Evolutionary conservation across 1,140 invertebrate genomes (phyloP).

Genomic region (Telenomus remus): DNA sequence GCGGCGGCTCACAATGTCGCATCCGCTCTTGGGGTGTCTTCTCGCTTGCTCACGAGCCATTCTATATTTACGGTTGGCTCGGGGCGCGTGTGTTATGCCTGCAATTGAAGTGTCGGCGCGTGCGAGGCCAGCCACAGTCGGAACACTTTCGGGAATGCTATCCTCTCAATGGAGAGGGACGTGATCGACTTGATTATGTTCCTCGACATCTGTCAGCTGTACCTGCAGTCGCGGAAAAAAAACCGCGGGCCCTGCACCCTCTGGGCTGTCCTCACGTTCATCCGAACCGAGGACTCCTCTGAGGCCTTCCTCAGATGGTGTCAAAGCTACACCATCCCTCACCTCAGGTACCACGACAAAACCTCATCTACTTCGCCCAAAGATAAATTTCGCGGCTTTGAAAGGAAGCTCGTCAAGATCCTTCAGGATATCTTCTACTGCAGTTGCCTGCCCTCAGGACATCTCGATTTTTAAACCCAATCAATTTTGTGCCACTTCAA

Average conservation of each 20-base stretch:
- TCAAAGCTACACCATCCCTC: constrained; percentile 59
- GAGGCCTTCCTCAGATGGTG: constrained; percentile 66
- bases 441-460: constrained; percentile 60
- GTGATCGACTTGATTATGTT: constrained; percentile 68
- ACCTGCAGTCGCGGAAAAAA: constrained; percentile 63
- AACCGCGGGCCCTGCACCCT: constrained; percentile 63
- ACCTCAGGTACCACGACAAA: constrained; percentile 61
- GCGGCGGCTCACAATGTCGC: constrained; percentile 17
- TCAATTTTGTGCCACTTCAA: background rate
- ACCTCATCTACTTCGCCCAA: background rate
- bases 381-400: constrained; percentile 51
- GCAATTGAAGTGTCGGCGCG: constrained; percentile 1
- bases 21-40: constrained; percentile 16
- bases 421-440: constrained; percentile 67
- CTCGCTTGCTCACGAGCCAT: constrained; percentile 21
- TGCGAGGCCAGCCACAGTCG: constrained; percentile 21
- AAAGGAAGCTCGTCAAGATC: constrained; percentile 61
- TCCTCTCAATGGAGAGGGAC: constrained; percentile 55
- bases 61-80: constrained; percentile 22
- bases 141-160: constrained; percentile 10
- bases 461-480: constrained; percentile 39
- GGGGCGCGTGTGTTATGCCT: background rate
- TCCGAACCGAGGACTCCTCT: constrained; percentile 65
- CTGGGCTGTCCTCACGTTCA: constrained; percentile 70
- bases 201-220: constrained; percentile 69